Percentiles rank a stretch among this genome's conserved stretches.
Conservation (phyloP, 2,797 vertebrate genomes). For the Poeciliopsis gracilis region DNA sequence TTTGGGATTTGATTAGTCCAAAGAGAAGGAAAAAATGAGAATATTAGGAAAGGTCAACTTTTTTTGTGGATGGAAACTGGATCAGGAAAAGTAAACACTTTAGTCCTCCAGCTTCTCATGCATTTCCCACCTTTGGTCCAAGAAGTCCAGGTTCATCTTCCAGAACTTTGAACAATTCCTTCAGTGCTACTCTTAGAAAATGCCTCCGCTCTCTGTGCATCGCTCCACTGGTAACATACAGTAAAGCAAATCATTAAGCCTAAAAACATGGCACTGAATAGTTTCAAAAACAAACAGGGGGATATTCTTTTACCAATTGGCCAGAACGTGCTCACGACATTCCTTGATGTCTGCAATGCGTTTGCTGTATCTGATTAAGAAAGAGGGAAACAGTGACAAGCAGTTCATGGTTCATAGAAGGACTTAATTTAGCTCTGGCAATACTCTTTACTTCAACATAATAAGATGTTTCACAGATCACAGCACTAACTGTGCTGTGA, state of each 20-base stretch:
- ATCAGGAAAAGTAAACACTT: conserved; percentile 5
- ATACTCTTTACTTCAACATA: not conserved
- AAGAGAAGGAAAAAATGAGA: conserved; percentile 17
- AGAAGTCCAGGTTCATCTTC: conserved; percentile 91
- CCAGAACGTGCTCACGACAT: conserved; percentile 83
- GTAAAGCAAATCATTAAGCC: conserved; percentile 12
- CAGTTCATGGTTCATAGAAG: not conserved
- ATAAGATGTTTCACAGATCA: no score
- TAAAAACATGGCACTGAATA: conserved; percentile 8
- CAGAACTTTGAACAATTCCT: conserved; percentile 86
- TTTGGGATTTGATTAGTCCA: conserved; percentile 58
- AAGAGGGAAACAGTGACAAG: not conserved
- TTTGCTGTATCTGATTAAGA: conserved; percentile 84
- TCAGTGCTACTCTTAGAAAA: conserved; percentile 85
- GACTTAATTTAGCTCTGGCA: not conserved
- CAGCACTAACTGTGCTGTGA: not conserved
- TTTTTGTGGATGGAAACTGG: not conserved
- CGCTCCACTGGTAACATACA: conserved; percentile 77
- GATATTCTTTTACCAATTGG: conserved; percentile 79
- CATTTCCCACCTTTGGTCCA: conserved; percentile 86
- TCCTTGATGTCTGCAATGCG: conserved; percentile 91
- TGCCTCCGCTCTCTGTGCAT: conserved; percentile 87
- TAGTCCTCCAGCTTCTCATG: conserved; percentile 14
- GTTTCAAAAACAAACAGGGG: conserved; percentile 6
- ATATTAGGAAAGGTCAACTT: conserved; percentile 8